Base-by-base conservation (phyloP, 2,113 vertebrate species). In the Mixornis gularis region DNA sequence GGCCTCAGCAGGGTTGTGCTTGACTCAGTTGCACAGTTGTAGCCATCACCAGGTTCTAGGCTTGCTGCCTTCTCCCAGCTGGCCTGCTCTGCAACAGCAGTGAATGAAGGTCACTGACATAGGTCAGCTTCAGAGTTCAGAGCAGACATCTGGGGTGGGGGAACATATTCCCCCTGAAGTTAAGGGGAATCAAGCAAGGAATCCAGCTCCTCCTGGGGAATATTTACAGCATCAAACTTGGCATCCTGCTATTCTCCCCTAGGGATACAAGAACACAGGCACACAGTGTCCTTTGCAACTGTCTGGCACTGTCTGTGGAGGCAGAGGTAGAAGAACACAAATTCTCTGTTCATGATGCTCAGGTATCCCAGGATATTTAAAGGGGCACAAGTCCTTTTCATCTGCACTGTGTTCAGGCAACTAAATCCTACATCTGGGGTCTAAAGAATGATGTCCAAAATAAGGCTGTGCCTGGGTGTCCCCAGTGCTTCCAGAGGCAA, bases 281-380 rank as follows among this genome's bases (percentile, higher is more conserved):
- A 56, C 44, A 20, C 0, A 0, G 12, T 60, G 32, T 19, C 19
- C 51, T 70, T 56, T 8, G 1, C 43, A 72, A 49, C 5, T 34
- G 9, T 51, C 29, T 78, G 74, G 12, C 44, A 41, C n/a, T 3
- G 3, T 36, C 60, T 30, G 15, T 25, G 17, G 25, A 27, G 52
- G 26, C 51, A 82, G 51, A 72, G 34, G 21, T 49, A 63, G 69
- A 72, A 44, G 27, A 25, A 25, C 40, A 69, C 55, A 85, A 34
- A 56, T 34, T 73, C 5, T 88, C 19, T 78, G 44, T 17, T 81
- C 14, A 17, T 56, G 26, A 19, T 1, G 2, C n/a, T 65, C 12
- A 29, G 41, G 15, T n/a, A 56, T 19, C 41, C 40, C 5, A 3
- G 17, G 4, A 17, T 24, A 36, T 79, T 82, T 66, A 49, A 85